Conservation (phyloP, 1,140 invertebrate species). For the Papilio aristodemus region DNA sequence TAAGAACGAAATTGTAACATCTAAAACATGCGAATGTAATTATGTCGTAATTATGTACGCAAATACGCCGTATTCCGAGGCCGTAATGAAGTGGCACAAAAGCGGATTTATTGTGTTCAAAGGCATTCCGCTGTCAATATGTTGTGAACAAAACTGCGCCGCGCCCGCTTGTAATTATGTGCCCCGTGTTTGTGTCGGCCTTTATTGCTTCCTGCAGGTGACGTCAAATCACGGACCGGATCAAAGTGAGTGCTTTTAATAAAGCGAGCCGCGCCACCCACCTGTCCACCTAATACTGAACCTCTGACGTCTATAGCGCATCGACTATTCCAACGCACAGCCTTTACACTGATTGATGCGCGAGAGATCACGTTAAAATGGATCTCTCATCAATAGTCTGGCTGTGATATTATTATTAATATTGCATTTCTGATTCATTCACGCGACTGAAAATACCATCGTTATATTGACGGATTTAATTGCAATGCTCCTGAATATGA, state of each 20-base stretch:
- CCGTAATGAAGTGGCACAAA: constrained; percentile 65
- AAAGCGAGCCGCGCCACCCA: constrained; percentile 50
- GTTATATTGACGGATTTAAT: constrained; percentile 22
- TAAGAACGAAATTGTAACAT: constrained; percentile 25
- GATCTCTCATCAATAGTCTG: constrained; percentile 38
- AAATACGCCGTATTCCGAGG: constrained; percentile 52
- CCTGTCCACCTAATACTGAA: constrained; percentile 45
- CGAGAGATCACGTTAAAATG: constrained; percentile 25
- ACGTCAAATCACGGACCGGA: constrained; percentile 64
- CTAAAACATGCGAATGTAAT: constrained; percentile 43
- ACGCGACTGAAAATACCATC: constrained; percentile 29
- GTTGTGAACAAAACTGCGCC: constrained; percentile 60
- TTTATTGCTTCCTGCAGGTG: constrained; percentile 74
- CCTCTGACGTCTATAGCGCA: constrained; percentile 40
- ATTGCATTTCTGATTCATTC: constrained; percentile 42
- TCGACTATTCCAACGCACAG: constrained; percentile 19
- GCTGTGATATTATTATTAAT: constrained; percentile 48
- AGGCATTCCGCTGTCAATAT: constrained; percentile 70
- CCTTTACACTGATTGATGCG: constrained; percentile 28
- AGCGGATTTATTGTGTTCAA: constrained; percentile 64
- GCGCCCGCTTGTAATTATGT: constrained; percentile 66
- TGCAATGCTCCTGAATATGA: constrained; percentile 23
- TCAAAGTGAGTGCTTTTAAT: constrained; percentile 78
- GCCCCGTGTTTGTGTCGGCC: constrained; percentile 55
- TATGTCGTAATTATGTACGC: constrained; percentile 49